A percentile compares a stretch with the other conserved stretches of the same genome.
Evolutionary conservation across 2,888 invertebrate species (phyloP).

Genomic region (Acrobasis suavella): DNA sequence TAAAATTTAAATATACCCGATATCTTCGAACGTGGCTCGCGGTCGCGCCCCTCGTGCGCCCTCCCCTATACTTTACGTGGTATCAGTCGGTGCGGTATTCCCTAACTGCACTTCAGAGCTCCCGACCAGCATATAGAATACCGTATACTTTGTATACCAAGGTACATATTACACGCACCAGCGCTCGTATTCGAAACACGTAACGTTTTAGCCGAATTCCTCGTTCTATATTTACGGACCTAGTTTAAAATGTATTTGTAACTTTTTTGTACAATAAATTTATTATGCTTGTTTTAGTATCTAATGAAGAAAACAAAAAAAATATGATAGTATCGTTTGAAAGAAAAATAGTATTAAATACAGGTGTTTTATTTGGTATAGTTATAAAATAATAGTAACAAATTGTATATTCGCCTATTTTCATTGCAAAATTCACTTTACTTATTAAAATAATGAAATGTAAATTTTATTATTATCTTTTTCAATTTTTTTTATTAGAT

Average conservation of each 20-base stretch:
- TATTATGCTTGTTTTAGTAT: background rate
- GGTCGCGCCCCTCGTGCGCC: conserved; percentile 39
- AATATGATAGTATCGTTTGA: too few species aligned
- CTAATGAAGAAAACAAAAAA: too few species aligned
- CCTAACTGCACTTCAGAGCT: conserved; percentile 81
- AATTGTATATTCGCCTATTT: too few species aligned
- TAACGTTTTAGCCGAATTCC: conserved; percentile 63
- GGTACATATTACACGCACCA: conserved; percentile 34
- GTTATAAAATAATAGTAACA: too few species aligned
- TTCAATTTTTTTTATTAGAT: too few species aligned
- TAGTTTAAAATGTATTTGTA: conserved; percentile 29
- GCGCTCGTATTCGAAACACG: conserved; percentile 58
- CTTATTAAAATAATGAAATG: too few species aligned
- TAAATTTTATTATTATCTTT: too few species aligned
- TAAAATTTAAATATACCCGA: conserved; percentile 6
- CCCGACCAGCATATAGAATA: conserved; percentile 58
- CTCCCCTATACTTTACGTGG: conserved; percentile 68
- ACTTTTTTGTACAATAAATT: background rate
- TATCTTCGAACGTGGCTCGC: conserved; percentile 40
- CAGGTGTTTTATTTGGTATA: too few species aligned
- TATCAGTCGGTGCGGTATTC: conserved; percentile 81
- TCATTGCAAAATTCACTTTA: too few species aligned
- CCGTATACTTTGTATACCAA: conserved; percentile 32
- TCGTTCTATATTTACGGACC: conserved; percentile 44
- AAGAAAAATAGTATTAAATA: too few species aligned